Conservation (phyloP, 2,113 vertebrate genomes). For the Myrmecobius fasciatus region DNA sequence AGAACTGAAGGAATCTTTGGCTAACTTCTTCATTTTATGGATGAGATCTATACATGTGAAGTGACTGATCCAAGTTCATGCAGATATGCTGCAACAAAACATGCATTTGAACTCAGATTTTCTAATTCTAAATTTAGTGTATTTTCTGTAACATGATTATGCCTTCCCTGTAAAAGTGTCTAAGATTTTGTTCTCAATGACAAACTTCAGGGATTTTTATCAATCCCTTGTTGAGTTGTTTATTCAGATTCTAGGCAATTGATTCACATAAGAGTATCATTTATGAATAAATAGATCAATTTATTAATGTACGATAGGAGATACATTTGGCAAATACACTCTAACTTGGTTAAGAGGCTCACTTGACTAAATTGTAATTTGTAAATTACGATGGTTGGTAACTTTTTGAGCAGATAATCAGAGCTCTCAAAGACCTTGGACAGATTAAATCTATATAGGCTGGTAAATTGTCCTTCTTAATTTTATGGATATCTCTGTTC, state of each 20-base stretch:
- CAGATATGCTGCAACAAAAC: background rate
- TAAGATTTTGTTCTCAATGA: background rate
- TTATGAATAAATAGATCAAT: background rate
- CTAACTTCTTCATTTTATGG: background rate
- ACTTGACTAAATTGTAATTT: background rate
- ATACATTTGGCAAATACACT: background rate
- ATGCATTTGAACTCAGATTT: background rate
- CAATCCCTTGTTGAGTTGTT: background rate
- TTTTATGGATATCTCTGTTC: background rate
- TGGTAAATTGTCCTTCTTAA: background rate
- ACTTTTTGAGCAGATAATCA: background rate
- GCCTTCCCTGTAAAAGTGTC: background rate
- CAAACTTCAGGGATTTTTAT: background rate
- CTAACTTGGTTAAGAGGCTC: background rate
- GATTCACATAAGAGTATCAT: background rate
- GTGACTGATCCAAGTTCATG: background rate
- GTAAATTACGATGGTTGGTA: background rate
- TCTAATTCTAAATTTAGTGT: background rate
- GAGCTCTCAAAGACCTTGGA: background rate
- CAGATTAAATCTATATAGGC: background rate
- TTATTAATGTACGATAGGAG: background rate
- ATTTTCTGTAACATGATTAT: background rate
- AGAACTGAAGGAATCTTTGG: constrained; percentile 18
- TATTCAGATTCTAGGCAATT: background rate
- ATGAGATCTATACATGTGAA: background rate